A percentile compares a stretch with the other conserved stretches of the same genome.
phyloP scores from a whole-genome alignment of 2,113 vertebrate genomes.

The Tapirus terrestris region DNA sequence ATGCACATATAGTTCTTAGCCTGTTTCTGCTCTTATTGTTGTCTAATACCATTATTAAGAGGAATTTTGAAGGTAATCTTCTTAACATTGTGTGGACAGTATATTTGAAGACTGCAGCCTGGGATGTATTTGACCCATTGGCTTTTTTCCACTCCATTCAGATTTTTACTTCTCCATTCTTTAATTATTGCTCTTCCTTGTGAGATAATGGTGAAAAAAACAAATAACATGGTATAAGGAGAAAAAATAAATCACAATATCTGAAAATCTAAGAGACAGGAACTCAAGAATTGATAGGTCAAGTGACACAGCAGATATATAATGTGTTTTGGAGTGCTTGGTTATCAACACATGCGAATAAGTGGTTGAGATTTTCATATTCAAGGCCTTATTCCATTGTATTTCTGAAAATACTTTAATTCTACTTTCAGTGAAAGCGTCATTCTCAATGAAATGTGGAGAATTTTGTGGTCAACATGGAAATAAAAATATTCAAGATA shows the following conservation, averaged over 20 bases:
- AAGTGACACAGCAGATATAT: not conserved
- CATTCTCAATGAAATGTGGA: not conserved
- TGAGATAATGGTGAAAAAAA: not conserved
- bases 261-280: not conserved
- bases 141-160: not conserved
- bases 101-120: not conserved
- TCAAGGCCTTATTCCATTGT: not conserved
- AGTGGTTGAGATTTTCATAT: not conserved
- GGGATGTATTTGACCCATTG: not conserved
- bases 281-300: not conserved
- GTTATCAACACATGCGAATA: not conserved
- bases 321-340: not conserved
- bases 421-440: not conserved
- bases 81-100: not conserved
- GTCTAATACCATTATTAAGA: not conserved
- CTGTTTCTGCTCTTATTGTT: not conserved
- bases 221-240: not conserved
- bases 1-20: not conserved
- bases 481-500: constrained; percentile 30
- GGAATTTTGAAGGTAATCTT: not conserved
- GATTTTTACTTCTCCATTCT: not conserved
- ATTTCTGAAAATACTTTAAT: constrained; percentile 29
- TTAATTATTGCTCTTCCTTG: not conserved
- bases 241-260: not conserved
- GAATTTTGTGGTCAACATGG: not conserved